phyloP scores from a whole-genome alignment of 2,888 invertebrate species.

The Heliconius aoede region DNA sequence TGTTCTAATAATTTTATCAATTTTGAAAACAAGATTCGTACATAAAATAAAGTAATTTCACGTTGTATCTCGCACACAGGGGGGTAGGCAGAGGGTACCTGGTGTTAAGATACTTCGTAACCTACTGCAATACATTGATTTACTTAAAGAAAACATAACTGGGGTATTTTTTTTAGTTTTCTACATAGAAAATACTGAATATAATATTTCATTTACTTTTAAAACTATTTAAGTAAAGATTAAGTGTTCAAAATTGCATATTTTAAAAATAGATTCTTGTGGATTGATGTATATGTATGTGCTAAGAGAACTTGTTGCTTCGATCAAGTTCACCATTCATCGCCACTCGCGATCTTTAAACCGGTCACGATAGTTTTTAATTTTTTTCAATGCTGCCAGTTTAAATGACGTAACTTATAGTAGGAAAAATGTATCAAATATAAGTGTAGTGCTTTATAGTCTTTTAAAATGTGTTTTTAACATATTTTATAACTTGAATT shows the following conservation, averaged over 20 bases:
- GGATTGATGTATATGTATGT: constrained; percentile 1
- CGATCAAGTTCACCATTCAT: constrained; percentile 50
- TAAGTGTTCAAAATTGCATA: too few species aligned
- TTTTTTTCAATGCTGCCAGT: constrained; percentile 34
- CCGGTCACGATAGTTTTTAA: constrained; percentile 43
- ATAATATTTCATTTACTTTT: not conserved
- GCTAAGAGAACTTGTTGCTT: constrained; percentile 20
- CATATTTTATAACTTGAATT: not conserved
- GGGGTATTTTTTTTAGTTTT: not conserved
- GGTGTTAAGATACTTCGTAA: too few species aligned
- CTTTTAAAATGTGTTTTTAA: not conserved
- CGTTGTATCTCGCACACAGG: too few species aligned
- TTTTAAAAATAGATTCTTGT: not conserved
- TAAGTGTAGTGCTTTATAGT: not conserved
- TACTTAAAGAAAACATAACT: not conserved
- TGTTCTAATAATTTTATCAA: too few species aligned
- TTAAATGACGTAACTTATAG: constrained; percentile 1
- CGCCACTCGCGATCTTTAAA: constrained; percentile 47
- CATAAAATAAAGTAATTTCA: too few species aligned
- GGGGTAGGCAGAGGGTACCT: too few species aligned
- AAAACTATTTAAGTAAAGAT: too few species aligned
- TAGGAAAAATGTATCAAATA: constrained; percentile 2
- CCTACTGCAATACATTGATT: too few species aligned
- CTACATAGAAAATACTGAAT: not conserved
- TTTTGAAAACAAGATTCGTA: too few species aligned